phyloP scores from a whole-genome alignment of 2,113 vertebrate species.

The Brachionichthys hirsutus region DNA sequence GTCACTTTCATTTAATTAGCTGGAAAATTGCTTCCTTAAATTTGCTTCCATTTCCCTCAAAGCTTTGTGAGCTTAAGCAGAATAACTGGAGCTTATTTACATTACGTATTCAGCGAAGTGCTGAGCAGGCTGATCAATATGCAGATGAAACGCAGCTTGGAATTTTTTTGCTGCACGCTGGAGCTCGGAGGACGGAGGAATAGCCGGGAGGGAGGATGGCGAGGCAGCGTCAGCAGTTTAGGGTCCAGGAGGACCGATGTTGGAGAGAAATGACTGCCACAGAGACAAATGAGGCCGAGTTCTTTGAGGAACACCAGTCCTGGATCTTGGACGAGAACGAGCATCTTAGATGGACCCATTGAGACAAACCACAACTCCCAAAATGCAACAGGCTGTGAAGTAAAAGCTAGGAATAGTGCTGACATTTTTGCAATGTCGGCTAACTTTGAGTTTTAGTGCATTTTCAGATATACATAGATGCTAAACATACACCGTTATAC shows the following conservation, averaged over 20 bases:
- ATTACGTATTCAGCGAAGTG: slow-evolving; percentile 75
- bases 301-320: slow-evolving; percentile 48
- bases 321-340: slow-evolving; percentile 53
- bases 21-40: slow-evolving; percentile 36
- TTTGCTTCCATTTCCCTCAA: slow-evolving; percentile 15
- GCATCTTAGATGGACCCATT: slow-evolving; percentile 43
- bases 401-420: slow-evolving; percentile 64
- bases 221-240: slow-evolving; percentile 66
- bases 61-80: slow-evolving; percentile 48
- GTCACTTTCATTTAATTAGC: slow-evolving; percentile 38
- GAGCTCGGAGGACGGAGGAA: slow-evolving; percentile 33
- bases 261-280: slow-evolving; percentile 62
- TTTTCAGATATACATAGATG: slow-evolving; percentile 26
- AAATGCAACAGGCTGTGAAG: slow-evolving; percentile 67
- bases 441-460: slow-evolving; percentile 41
- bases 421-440: slow-evolving; percentile 63
- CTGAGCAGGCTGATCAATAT: slow-evolving; percentile 74
- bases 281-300: slow-evolving; percentile 69
- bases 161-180: slow-evolving; percentile 66
- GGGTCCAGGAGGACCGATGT: slow-evolving; percentile 59
- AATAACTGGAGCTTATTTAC: slow-evolving; percentile 62
- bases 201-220: not conserved
- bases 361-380: slow-evolving; percentile 76
- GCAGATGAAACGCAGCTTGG: slow-evolving; percentile 72
- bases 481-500: slow-evolving; percentile 1